A percentile compares a stretch with the other conserved stretches of the same genome.
These are phyloP conservation scores for Calyptommatus sinebrachiatus DNA, from an alignment of 2,113 vertebrate species.

Conservation along the genomic window DNA sequence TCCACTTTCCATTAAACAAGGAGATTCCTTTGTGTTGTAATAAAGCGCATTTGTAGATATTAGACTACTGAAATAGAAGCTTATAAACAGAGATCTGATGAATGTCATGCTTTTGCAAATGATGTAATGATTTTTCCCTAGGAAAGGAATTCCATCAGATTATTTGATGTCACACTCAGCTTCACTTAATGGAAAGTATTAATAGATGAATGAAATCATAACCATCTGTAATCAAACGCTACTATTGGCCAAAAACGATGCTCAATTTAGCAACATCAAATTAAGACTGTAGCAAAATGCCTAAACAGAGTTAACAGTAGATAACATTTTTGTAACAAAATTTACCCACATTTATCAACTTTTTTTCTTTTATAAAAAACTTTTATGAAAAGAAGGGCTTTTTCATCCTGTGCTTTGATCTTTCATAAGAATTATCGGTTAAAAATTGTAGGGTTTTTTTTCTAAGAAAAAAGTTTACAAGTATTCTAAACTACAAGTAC, in stretches of 20 bases:
- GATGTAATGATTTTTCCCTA: slow-evolving; percentile 19
- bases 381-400: too few relatives aligned
- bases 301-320: too few relatives aligned
- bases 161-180: not conserved
- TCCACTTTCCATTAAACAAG: slow-evolving; percentile 32
- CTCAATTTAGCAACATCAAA: not conserved
- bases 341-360: too few relatives aligned
- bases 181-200: not conserved
- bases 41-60: slow-evolving; percentile 13
- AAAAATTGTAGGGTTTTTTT: too few relatives aligned
- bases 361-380: too few relatives aligned
- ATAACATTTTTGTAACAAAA: too few relatives aligned
- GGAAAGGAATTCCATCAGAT: not conserved
- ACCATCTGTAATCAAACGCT: too few relatives aligned
- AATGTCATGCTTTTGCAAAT: slow-evolving; percentile 32
- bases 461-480: too few relatives aligned
- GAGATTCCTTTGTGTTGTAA: slow-evolving; percentile 1
- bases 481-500: too few relatives aligned
- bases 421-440: too few relatives aligned
- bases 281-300: not conserved
- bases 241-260: too few relatives aligned
- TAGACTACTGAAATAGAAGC: slow-evolving; percentile 41
- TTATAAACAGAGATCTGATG: slow-evolving; percentile 8
- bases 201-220: not conserved
- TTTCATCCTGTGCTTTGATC: too few relatives aligned